Evolutionary conservation across 1,140 invertebrate species (phyloP), one percentile per base, ranked within the genome.

Genomic region (Scaptomyza graminum): DNA sequence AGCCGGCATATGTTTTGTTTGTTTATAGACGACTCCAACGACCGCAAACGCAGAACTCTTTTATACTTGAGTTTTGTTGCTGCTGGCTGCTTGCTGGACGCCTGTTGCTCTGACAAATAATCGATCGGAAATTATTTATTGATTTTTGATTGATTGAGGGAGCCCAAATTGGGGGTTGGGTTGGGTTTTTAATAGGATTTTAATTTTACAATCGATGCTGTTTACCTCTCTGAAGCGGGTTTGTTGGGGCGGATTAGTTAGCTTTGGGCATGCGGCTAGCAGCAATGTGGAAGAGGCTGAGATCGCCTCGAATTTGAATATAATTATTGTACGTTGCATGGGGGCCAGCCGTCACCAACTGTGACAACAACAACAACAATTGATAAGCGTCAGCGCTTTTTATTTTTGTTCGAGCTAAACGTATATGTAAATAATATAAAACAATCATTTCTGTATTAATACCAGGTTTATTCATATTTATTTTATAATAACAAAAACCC

Each of bases 51-150:
- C 51, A 76, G 73, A 82, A 87, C 75, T 68, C 66, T 71, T 76
- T 79, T 61, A 55, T 71, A 37, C 59, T 11, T 72, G 31, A 34
- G 25, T 28, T 15, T 59, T 47, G 15, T 66, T 88, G 64, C 66
- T 52, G 49, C 43, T 3, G 49, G 13, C 50, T 64, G 67, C 89
- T 90, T 64, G 67, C 89, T 90, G 89, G 39, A 69, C 74, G 70
- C 89, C 89, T 90, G 85, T 70, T 90, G 64, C 66, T 41, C 74
- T 60, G 69, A 75, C 89, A 90, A 90, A 90, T 89, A 90, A 90
- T 90, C 89, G 89, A 90, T 90, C 89, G 89, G 57, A 71, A 44
- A 66, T 87, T 69, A 83, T 90, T 90, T 89, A 90, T 90, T 90
- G 89, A 89, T 90, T 90, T 89, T 59, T 90, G 89, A 90, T 90